Percentiles rank a stretch among this genome's conserved stretches.
Evolutionary conservation across 2,797 vertebrate species (phyloP).

Genomic region (Premnoplex brunnescens): DNA sequence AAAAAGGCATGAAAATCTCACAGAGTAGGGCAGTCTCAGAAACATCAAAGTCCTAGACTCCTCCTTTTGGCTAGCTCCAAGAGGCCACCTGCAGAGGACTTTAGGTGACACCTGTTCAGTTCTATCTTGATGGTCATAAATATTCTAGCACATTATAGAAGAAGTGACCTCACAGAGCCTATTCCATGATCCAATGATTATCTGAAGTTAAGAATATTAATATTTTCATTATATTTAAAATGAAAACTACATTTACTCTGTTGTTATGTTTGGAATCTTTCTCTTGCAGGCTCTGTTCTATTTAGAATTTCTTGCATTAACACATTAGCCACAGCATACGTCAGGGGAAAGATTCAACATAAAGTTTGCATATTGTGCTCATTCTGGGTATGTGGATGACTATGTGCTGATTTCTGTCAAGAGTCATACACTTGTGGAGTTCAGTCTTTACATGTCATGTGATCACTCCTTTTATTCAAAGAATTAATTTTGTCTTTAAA

Average conservation of each 20-base stretch:
- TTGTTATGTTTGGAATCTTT: not conserved
- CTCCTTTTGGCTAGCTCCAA: not conserved
- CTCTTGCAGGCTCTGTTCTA: not conserved
- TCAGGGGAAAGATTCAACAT: not conserved
- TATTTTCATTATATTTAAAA: not conserved
- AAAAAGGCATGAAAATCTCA: not conserved
- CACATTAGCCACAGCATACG: not conserved
- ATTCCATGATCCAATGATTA: not conserved
- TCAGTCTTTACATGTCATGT: not conserved
- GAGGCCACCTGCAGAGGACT: not conserved
- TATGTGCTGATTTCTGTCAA: not conserved
- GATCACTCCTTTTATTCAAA: not conserved
- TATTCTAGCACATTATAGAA: not conserved
- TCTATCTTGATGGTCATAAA: not conserved
- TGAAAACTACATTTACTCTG: not conserved
- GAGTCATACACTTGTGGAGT: not conserved
- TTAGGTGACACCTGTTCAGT: not conserved
- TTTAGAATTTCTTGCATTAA: not conserved
- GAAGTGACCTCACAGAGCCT: not conserved
- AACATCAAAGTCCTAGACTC: not conserved
- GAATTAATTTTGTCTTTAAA: not conserved
- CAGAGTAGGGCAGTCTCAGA: not conserved
- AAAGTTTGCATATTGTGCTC: not conserved
- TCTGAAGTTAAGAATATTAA: not conserved
- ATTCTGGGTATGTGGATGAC: not conserved